phyloP scores from a whole-genome alignment of 2,888 invertebrate genomes.

The Dryobotodes eremita region DNA sequence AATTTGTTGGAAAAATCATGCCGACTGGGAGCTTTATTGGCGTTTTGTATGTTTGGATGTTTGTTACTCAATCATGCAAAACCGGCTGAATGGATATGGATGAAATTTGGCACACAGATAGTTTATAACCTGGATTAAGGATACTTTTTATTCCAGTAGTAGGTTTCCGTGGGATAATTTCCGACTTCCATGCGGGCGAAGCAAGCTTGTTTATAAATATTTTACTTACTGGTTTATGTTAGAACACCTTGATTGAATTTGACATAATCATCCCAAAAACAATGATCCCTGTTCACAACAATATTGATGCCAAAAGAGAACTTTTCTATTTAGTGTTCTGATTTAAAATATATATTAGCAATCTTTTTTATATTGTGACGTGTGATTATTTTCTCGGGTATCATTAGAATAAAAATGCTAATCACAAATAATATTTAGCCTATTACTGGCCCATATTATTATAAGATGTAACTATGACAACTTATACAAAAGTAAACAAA shows the following conservation, averaged over 20 bases:
- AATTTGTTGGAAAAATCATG: too few relatives aligned
- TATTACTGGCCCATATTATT: background rate
- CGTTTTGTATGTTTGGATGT: too few relatives aligned
- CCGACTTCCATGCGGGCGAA: too few relatives aligned
- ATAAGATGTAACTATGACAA: background rate
- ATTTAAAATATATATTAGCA: too few relatives aligned
- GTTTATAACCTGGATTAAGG: too few relatives aligned
- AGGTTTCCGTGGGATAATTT: too few relatives aligned
- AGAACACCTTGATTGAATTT: background rate
- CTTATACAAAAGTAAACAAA: background rate
- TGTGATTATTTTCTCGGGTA: background rate
- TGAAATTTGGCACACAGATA: too few relatives aligned
- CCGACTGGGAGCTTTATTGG: too few relatives aligned
- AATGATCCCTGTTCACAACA: background rate
- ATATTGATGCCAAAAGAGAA: background rate
- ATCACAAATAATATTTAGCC: background rate
- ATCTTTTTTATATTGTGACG: background rate
- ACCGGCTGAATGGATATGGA: too few relatives aligned
- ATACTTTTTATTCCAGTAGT: too few relatives aligned
- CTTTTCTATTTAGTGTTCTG: background rate
- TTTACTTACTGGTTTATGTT: background rate
- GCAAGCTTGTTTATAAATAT: background rate
- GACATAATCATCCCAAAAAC: background rate
- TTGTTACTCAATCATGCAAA: too few relatives aligned
- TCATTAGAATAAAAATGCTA: background rate